Evolutionary conservation across 2,888 invertebrate genomes (phyloP).

Genomic region (Dryobota labecula): DNA sequence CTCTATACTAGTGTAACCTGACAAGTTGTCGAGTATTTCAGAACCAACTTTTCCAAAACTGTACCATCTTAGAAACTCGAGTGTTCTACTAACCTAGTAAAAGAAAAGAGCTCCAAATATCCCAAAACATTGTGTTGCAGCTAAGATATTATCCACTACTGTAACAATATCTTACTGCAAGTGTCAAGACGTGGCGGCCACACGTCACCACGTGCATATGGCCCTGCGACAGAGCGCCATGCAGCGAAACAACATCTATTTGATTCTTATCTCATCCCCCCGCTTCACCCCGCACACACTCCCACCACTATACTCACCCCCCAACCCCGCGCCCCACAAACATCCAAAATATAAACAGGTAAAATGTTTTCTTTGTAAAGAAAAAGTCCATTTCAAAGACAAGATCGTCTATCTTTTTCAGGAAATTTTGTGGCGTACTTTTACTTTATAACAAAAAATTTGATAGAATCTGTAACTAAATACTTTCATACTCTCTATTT

Average conservation of each 20-base stretch:
- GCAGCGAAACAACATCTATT: slow-evolving; percentile 90
- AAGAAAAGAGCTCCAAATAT: slow-evolving; percentile 45
- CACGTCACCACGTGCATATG: slow-evolving; percentile 87
- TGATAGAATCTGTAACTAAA: slow-evolving; percentile 51
- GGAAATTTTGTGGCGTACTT: slow-evolving; percentile 68
- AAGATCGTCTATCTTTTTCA: slow-evolving; percentile 79
- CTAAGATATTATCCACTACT: slow-evolving; percentile 64
- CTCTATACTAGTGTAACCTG: background rate
- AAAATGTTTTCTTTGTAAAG: slow-evolving; percentile 84
- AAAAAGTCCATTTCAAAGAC: slow-evolving; percentile 83
- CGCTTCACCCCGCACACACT: slow-evolving; percentile 64
- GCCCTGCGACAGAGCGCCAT: slow-evolving; percentile 81
- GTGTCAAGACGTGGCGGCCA: slow-evolving; percentile 84
- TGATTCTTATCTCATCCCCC: slow-evolving; percentile 88
- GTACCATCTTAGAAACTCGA: slow-evolving; percentile 13
- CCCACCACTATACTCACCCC: slow-evolving; percentile 64
- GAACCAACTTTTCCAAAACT: slow-evolving; percentile 14
- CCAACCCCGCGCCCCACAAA: slow-evolving; percentile 70
- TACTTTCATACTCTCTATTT: slow-evolving; percentile 18
- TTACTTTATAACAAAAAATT: slow-evolving; percentile 60
- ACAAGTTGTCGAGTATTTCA: background rate
- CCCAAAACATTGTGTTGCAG: slow-evolving; percentile 51
- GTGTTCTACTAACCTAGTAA: slow-evolving; percentile 43
- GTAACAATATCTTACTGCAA: slow-evolving; percentile 74
- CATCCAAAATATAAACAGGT: slow-evolving; percentile 87